Evolutionary conservation across 35 echinoderm and acorn worm genomes (phyloP), one percentile per base, ranked within the genome.

Genomic region (Stichopus chloronotus): DNA sequence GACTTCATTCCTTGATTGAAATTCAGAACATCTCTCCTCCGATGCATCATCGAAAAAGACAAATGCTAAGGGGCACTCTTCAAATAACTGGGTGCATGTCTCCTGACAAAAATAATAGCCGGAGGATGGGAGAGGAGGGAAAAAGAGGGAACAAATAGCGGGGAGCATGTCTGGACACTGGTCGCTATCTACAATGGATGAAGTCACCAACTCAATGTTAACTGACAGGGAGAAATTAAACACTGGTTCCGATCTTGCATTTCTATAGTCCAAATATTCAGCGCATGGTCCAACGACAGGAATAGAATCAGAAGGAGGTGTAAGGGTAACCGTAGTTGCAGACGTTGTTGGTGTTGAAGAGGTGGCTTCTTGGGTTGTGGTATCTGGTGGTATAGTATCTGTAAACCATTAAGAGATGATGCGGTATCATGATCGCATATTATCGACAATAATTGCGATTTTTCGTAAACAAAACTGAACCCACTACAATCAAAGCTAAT

Each of bases 81-180:
- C n/a, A 14, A 88, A 69, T 58, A 88, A 19, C 10, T 88, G 16
- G 22, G 7, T 60, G 25, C 86, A 88, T 4, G 61, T 30, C 16
- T 88, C 86, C 43, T 21, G 14, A 10, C 86, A 88, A 8, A 88
- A 30, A 9, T 8, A 14, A 52, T 58, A 88, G 56, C 57, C 22
- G 19, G 86, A 63, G n/a, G 86, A 88, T 6, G 58, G 86, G 11
- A 57, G 86, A 88, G 86, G 86, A 69, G 86, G 86, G 22, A n/a
- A 88, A 19, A 88, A 88, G 11, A 88, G 86, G 57, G 86, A 60
- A 13, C 86, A 88, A 16, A 69, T 69, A 1, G 86, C 86, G 8
- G 86, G 86, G 9, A 88, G 86, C 16, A 88, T 17, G 10, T 83
- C 80, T 10, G 12, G 43, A 43, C 80, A 83, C 12, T 55, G 80